A percentile compares a stretch with the other conserved stretches of the same genome.
phyloP scores from a whole-genome alignment of 2,888 invertebrate species.

The Drosophila macrospina region DNA sequence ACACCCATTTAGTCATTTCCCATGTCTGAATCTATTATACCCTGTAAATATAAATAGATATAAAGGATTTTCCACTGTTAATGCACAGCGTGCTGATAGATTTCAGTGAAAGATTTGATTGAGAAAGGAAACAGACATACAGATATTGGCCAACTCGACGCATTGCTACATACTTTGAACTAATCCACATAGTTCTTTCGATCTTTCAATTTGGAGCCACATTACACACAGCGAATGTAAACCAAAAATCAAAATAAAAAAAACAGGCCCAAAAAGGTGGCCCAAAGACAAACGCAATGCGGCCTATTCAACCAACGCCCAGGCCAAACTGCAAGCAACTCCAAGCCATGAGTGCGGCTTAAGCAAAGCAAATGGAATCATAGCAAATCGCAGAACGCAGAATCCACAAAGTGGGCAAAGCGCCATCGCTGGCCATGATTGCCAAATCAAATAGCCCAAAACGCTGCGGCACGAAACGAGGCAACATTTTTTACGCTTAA shows the following conservation, averaged over 20 bases:
- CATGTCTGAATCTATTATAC: constrained; percentile 21
- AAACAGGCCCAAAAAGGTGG: constrained; percentile 65
- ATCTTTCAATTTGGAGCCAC: constrained; percentile 22
- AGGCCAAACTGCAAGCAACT: constrained; percentile 28
- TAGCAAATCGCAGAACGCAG: constrained; percentile 67
- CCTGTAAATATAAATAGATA: constrained; percentile 17
- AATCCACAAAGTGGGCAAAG: constrained; percentile 57
- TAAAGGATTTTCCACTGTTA: not conserved
- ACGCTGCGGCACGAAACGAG: constrained; percentile 79
- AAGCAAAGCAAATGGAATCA: constrained; percentile 39
- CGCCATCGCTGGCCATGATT: constrained; percentile 74
- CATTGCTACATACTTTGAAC: constrained; percentile 40
- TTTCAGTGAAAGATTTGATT: not conserved
- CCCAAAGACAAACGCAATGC: constrained; percentile 71
- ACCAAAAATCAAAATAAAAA: constrained; percentile 17
- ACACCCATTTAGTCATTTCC: constrained; percentile 38
- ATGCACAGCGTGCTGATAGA: not conserved
- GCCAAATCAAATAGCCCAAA: constrained; percentile 80
- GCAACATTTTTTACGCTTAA: constrained; percentile 82
- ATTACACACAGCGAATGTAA: constrained; percentile 48
- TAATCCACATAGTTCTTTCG: constrained; percentile 52
- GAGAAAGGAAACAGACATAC: not conserved
- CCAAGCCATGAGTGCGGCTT: constrained; percentile 13
- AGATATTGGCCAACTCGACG: not conserved
- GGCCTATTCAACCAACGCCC: constrained; percentile 58